phyloP scores from a whole-genome alignment of 2,113 vertebrate genomes.

The Neolamprologus fasciatus region DNA sequence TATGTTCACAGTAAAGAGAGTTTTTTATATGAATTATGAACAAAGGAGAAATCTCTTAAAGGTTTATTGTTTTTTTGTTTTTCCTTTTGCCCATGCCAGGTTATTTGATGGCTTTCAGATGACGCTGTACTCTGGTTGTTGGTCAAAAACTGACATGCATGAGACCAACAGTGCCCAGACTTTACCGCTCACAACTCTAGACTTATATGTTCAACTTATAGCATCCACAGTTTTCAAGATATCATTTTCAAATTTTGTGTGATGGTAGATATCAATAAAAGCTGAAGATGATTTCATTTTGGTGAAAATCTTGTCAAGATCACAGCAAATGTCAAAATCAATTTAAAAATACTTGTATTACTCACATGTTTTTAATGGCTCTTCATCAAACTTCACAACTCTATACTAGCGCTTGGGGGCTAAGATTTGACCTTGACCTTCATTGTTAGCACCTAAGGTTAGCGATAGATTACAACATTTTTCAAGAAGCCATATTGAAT shows the following conservation, averaged over 20 bases:
- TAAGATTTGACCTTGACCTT: neutral
- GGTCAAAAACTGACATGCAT: neutral
- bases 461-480: fast-evolving
- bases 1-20: neutral
- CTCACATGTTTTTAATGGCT: neutral
- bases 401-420: neutral
- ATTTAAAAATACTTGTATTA: neutral
- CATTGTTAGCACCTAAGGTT: neutral
- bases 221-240: neutral
- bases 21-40: neutral
- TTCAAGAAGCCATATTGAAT: neutral
- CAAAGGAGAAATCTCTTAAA: neutral
- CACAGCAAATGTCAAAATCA: neutral
- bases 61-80: neutral
- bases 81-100: neutral
- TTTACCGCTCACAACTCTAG: neutral
- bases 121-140: neutral
- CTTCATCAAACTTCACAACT: neutral
- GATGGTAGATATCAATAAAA: neutral
- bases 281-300: neutral
- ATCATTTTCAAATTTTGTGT: neutral
- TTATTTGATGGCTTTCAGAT: neutral
- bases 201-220: neutral
- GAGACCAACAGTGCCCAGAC: neutral
- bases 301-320: neutral